Percentiles rank a stretch among this genome's conserved stretches.
These are phyloP conservation scores for Tokudaia tokunoshimensis DNA, from an alignment of 2,797 vertebrate genomes.

Conservation along the genomic window DNA sequence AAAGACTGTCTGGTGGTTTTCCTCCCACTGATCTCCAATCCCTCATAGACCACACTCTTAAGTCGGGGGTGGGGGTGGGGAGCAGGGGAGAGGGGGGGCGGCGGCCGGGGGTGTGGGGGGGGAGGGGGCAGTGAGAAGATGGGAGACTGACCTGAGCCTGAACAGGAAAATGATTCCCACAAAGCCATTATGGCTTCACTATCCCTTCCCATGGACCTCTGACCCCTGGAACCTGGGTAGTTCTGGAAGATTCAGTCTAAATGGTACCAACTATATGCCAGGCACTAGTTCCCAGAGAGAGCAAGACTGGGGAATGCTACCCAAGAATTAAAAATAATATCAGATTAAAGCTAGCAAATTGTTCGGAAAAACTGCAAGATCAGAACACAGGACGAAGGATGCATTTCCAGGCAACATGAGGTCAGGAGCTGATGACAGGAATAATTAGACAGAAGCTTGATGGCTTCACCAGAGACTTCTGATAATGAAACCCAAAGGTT, in stretches of 20 bases:
- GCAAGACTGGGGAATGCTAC: background rate
- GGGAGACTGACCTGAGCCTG: background rate
- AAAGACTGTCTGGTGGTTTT: background rate
- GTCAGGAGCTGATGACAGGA: background rate
- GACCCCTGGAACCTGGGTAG: rapidly evolving
- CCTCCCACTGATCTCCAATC: background rate
- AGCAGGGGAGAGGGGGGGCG: too few species aligned
- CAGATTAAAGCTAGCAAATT: background rate
- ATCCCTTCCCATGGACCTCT: background rate
- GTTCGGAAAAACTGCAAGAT: background rate
- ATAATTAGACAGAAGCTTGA: background rate
- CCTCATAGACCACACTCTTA: background rate
- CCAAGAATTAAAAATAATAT: background rate
- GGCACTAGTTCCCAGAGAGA: background rate
- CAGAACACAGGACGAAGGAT: background rate
- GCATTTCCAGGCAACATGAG: background rate
- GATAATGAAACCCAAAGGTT: background rate
- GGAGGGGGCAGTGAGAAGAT: background rate
- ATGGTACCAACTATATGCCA: background rate
- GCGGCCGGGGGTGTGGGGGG: too few species aligned
- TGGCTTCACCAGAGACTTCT: background rate
- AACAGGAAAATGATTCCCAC: background rate
- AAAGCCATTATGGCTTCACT: background rate
- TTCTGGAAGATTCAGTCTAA: background rate
- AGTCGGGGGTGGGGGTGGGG: background rate